Base-by-base conservation (phyloP, 2,113 vertebrate species). In the Caracal caracal region DNA sequence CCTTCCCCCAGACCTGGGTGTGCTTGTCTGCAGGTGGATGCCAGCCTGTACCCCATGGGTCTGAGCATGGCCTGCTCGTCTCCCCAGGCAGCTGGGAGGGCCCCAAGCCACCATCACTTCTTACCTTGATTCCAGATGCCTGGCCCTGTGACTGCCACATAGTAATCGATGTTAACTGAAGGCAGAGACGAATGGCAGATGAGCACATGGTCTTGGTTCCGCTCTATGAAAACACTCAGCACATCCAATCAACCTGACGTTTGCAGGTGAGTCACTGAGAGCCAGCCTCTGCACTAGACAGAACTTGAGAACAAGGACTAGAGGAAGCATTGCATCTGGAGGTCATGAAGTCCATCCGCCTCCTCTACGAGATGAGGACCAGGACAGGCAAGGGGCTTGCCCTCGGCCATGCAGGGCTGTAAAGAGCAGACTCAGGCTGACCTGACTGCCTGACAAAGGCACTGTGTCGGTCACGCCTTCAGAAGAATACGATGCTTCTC, bases 381-480 rank as follows among this genome's bases (percentile, higher is more conserved):
- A 47, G 49, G 33, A 5, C 26, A 6, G 63, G 56, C 0, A 10
- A 13, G 33, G 24, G 71, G 30, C 86, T 24, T 51, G 61, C 11
- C 24, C 47, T n/a, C 2, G 51, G 68, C 47, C 88, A 33, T 12
- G 0, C 40, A 13, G 20, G 43, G 43, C 43, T 0, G 0, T 7
- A 30, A 78, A 16, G 2, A 2, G 56, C 16, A 37, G 76, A 28
- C 17, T 5, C 13, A 2, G 56, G 4, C 24, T 28, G n/a, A 19
- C 33, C 43, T 12, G 33, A n/a, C 10, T 6, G 47, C 9, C 82
- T 30, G 30, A 37, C 35, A 7, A 35, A 47, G 16, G 24, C 30
- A 13, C 26, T 0, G 0, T 10, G 11, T 30, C 20, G 0, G 68
- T 12, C 68, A 33, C 4, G 20, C 33, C 49, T 73, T 51, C 1